A percentile compares a stretch with the other conserved stretches of the same genome.
Evolutionary conservation across 2,797 vertebrate species (phyloP).

Genomic region (Botia kubotai): DNA sequence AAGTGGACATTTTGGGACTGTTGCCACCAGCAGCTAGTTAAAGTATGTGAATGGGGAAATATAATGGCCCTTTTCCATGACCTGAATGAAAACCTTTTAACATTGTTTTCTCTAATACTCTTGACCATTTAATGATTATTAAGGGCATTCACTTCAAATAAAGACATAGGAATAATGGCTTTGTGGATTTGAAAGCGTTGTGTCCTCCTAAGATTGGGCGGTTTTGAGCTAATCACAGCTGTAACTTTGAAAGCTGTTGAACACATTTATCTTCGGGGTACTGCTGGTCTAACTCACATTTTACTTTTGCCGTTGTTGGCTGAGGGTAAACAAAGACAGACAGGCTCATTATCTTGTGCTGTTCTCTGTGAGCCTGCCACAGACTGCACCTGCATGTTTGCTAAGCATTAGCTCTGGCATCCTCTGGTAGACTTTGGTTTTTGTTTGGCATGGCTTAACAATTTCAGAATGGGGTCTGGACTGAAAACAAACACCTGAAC

Average conservation of each 20-base stretch:
- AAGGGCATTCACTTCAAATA: constrained; percentile 26
- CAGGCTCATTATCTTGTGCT: constrained; percentile 31
- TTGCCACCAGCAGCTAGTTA: constrained; percentile 50
- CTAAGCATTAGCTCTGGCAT: constrained; percentile 42
- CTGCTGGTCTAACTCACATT: constrained; percentile 34
- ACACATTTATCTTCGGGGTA: constrained; percentile 41
- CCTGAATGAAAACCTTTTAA: constrained; percentile 41
- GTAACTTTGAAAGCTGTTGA: constrained; percentile 35
- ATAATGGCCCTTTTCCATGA: constrained; percentile 37
- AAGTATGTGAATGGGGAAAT: constrained; percentile 37
- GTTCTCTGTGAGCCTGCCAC: constrained; percentile 34
- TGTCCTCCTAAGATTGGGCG: constrained; percentile 30
- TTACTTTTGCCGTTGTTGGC: constrained; percentile 36
- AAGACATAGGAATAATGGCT: constrained; percentile 39
- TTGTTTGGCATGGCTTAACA: constrained; percentile 9
- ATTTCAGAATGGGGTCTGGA: neutral
- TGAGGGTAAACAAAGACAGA: constrained; percentile 43
- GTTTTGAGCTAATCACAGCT: constrained; percentile 42
- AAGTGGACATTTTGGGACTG: constrained; percentile 55
- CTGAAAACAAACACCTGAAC: constrained; percentile 26
- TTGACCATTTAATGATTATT: constrained; percentile 43
- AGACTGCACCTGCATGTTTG: constrained; percentile 44
- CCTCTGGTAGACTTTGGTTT: constrained; percentile 22
- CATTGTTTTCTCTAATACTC: constrained; percentile 39
- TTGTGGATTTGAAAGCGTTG: constrained; percentile 11